A percentile compares a stretch with the other conserved stretches of the same genome.
These are phyloP conservation scores for Litoditis marina DNA, from an alignment of 2,888 invertebrate genomes.

Conservation along the genomic window DNA sequence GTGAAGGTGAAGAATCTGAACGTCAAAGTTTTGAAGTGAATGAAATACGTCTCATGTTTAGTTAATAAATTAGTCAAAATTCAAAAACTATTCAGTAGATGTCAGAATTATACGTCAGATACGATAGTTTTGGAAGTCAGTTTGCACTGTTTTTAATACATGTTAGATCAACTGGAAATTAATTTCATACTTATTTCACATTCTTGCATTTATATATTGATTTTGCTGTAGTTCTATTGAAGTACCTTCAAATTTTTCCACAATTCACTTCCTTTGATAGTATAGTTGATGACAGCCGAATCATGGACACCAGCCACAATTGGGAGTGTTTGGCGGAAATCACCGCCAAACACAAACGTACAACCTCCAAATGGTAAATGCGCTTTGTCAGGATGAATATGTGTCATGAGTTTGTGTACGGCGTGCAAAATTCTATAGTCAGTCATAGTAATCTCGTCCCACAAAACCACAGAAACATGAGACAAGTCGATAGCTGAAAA, in stretches of 20 bases:
- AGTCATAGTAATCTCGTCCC: constrained; percentile 14
- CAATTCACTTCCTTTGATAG: not conserved
- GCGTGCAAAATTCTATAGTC: constrained; percentile 3
- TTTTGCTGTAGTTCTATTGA: too few species aligned
- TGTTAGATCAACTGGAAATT: too few species aligned
- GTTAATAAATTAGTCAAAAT: too few species aligned
- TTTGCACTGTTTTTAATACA: too few species aligned
- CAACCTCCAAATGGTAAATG: not conserved
- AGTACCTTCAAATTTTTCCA: not conserved
- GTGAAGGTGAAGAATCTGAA: too few species aligned
- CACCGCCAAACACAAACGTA: constrained; percentile 1
- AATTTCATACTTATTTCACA: too few species aligned
- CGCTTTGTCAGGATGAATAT: constrained; percentile 3
- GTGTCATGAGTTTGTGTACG: not conserved
- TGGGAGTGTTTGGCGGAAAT: not conserved
- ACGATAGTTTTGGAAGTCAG: too few species aligned
- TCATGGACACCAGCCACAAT: not conserved
- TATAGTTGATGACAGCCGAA: not conserved
- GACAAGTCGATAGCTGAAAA: not conserved
- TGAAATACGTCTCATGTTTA: too few species aligned
- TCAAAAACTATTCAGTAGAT: too few species aligned
- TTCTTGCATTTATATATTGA: too few species aligned
- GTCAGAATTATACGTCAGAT: too few species aligned
- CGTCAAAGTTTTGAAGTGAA: too few species aligned
- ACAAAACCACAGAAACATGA: constrained; percentile 1